Conservation (phyloP, 2,888 invertebrate species). For the Drosophila mayaguana region DNA sequence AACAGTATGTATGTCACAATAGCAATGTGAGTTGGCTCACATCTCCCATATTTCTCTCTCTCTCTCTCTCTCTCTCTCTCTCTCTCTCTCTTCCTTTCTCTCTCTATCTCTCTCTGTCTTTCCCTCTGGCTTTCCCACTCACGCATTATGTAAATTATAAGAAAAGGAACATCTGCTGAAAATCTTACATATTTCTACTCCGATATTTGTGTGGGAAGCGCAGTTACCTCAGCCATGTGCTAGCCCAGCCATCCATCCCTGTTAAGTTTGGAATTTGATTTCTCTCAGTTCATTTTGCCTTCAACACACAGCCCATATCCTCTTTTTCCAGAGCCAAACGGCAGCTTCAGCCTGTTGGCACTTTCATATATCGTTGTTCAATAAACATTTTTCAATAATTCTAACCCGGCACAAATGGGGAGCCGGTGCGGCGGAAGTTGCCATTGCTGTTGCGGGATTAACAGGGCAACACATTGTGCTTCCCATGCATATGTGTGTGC, state of each 20-base stretch:
- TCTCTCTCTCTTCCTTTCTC: not conserved
- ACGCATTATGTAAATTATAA: slow-evolving; percentile 70
- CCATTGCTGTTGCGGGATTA: slow-evolving; percentile 70
- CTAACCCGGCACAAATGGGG: slow-evolving; percentile 48
- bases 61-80: not conserved
- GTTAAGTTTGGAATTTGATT: slow-evolving; percentile 66
- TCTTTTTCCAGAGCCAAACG: slow-evolving; percentile 14
- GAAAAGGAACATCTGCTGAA: slow-evolving; percentile 66
- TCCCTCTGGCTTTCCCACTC: not conserved
- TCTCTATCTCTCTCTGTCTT: not conserved
- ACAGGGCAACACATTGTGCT: slow-evolving; percentile 35
- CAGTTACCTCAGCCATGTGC: slow-evolving; percentile 1
- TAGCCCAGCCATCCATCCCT: slow-evolving; percentile 9
- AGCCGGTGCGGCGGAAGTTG: slow-evolving; percentile 25
- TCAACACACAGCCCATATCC: slow-evolving; percentile 8
- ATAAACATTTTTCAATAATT: slow-evolving; percentile 77
- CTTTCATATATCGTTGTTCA: slow-evolving; percentile 64
- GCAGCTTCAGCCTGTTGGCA: slow-evolving; percentile 37
- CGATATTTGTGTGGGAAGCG: slow-evolving; percentile 1
- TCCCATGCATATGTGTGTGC: slow-evolving; percentile 11
- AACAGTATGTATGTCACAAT: slow-evolving; percentile 42
- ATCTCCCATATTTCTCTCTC: not conserved
- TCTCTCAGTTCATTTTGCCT: slow-evolving; percentile 57
- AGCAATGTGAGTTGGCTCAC: slow-evolving; percentile 14
- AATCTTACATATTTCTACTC: slow-evolving; percentile 62